Evolutionary conservation across 2,888 invertebrate species (phyloP), one percentile per base, ranked within the genome.

Genomic region (Phanerotoma sp.): DNA sequence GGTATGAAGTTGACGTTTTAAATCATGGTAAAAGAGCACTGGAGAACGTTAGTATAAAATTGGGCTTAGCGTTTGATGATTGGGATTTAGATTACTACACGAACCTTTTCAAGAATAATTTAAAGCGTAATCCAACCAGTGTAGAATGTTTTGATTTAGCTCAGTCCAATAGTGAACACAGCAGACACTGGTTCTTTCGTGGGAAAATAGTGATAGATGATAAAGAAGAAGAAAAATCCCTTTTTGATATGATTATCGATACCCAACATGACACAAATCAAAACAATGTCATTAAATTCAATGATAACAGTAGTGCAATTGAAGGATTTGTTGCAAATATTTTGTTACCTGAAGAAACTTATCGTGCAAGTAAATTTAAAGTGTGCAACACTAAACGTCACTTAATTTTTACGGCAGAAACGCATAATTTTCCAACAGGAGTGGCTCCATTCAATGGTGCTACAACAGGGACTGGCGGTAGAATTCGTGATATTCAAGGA

Each of bases 101-200:
- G 57, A 83, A 92, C 69, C 78, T 97, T 55, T 97, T 97, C 79
- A 82, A 84, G 57, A 84, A 89, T 59, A 86, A 89, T 64, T 78
- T 96, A 18, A 87, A 89, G 67, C 83, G 96, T 51, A 93, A 98
- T 79, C 98, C 98, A 16, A 97, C 97, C 0, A 96, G 93, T 72
- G 96, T 98, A 1, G 98, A 99, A 76, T 88, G 96, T 68, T 97
- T 98, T 79, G 98, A 98, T 80, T 84, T 98, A 65, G 98, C 98
- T 3, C 98, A 99, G 78, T 95, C 95, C 25, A 97, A 97, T 76
- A 96, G 96, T 77, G 98, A 99, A 76, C 98, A 99, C 78, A 96
- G 96, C 58, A 84, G 98, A 5, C 98, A 99, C 81, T 98, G 98
- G 98, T 98, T 98, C 80, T 98, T 98, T 79, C 78, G 84, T 81